phyloP scores from a whole-genome alignment of 1,140 invertebrate genomes.

The Luehdorfia chinensis region DNA sequence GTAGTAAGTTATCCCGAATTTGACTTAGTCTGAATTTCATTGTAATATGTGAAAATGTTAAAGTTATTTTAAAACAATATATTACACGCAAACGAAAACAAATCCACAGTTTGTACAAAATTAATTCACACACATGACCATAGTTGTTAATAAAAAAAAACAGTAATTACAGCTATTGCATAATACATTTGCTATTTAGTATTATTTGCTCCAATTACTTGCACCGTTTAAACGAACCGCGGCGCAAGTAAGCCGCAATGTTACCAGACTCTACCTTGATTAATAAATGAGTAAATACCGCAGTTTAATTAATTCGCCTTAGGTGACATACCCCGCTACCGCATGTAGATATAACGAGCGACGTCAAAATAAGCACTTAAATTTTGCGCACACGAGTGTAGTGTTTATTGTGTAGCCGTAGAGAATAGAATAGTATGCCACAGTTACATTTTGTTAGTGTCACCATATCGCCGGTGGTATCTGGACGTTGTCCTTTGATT shows the following conservation, averaged over 20 bases:
- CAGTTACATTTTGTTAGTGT: background rate
- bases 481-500: constrained; percentile 8
- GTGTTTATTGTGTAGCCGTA: constrained; percentile 7
- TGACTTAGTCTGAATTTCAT: no score
- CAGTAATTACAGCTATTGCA: no score
- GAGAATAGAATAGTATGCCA: background rate
- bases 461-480: constrained; percentile 1
- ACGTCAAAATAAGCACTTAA: background rate
- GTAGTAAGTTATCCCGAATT: no score
- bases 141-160: no score
- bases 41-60: no score
- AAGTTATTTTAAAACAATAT: no score
- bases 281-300: constrained; percentile 29
- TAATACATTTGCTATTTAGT: no score
- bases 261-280: constrained; percentile 18
- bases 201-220: constrained; percentile 1
- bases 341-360: constrained; percentile 2
- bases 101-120: no score
- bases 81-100: no score
- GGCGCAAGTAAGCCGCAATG: constrained; percentile 7
- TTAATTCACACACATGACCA: no score
- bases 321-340: constrained; percentile 22
- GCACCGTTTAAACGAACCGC: constrained; percentile 1
- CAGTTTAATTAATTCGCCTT: constrained; percentile 39
- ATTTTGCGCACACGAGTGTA: background rate